phyloP scores from a whole-genome alignment of 2,113 vertebrate genomes.

The Entelurus aequoreus region DNA sequence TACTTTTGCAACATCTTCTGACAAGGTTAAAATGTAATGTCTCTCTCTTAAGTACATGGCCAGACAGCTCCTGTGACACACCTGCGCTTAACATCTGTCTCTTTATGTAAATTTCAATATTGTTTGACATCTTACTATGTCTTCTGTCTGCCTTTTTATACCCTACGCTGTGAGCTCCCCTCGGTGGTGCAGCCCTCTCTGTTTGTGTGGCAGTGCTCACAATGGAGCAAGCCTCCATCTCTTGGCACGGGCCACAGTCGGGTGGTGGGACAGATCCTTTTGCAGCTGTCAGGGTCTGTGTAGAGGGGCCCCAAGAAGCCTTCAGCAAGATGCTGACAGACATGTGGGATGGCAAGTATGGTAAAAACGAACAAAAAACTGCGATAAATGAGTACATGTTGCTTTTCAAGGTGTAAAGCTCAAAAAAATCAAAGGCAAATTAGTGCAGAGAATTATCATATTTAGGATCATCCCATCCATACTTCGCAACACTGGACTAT shows the following conservation, averaged over 20 bases:
- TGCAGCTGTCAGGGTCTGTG: conserved; percentile 54
- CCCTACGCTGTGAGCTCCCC: conserved; percentile 21
- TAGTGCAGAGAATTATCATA: neutral
- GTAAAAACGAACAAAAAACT: conserved; percentile 19
- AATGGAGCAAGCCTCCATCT: conserved; percentile 31
- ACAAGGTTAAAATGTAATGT: conserved; percentile 29
- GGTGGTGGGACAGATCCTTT: conserved; percentile 45
- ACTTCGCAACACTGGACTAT: too few species aligned
- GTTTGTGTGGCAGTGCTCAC: conserved; percentile 46
- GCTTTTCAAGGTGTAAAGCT: conserved; percentile 31
- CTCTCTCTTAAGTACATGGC: conserved; percentile 3
- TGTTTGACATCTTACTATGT: conserved; percentile 14
- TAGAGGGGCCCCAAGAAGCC: conserved; percentile 42
- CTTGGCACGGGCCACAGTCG: conserved; percentile 48
- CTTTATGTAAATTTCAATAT: conserved; percentile 7
- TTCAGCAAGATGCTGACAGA: conserved; percentile 38
- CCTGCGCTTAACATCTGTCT: neutral
- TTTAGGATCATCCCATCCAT: conserved; percentile 22
- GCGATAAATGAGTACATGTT: conserved; percentile 25
- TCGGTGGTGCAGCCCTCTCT: conserved; percentile 29
- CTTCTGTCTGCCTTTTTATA: conserved; percentile 29
- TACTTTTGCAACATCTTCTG: conserved; percentile 21
- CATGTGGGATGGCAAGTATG: conserved; percentile 24
- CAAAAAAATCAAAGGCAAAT: conserved; percentile 35
- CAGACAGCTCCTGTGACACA: conserved; percentile 4